Percentiles rank a stretch among this genome's conserved stretches.
Conservation (phyloP, 2,797 vertebrate genomes). For the Anguilla marmorata region DNA sequence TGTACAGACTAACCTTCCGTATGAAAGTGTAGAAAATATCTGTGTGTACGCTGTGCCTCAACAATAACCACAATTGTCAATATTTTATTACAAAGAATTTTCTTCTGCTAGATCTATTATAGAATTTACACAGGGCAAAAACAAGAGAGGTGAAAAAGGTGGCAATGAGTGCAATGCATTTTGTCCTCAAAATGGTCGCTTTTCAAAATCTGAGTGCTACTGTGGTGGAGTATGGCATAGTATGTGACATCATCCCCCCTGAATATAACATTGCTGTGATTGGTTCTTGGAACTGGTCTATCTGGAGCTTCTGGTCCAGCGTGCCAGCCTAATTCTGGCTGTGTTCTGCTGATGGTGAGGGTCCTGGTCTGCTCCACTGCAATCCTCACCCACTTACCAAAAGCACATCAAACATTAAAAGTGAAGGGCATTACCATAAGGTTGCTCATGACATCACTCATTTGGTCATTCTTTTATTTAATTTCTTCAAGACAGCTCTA, state of each 20-base stretch:
- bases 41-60: neutral
- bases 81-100: neutral
- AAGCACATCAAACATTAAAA: neutral
- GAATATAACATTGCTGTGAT: neutral
- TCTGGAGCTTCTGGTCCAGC: neutral
- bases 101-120: neutral
- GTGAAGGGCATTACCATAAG: neutral
- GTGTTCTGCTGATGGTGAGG: neutral
- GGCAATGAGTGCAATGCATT: neutral
- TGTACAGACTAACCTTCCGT: neutral
- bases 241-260: neutral
- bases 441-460: neutral
- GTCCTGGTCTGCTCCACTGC: neutral
- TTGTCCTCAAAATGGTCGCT: neutral
- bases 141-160: neutral
- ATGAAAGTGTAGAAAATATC: neutral
- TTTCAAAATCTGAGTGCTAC: neutral
- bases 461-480: neutral
- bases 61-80: neutral
- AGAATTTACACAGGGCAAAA: neutral
- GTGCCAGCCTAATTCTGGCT: neutral
- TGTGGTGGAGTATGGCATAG: neutral
- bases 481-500: neutral
- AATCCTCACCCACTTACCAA: neutral
- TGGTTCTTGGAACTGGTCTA: neutral